Conservation (phyloP, 2,888 invertebrate species). For the Neoaliturus tenellus region DNA sequence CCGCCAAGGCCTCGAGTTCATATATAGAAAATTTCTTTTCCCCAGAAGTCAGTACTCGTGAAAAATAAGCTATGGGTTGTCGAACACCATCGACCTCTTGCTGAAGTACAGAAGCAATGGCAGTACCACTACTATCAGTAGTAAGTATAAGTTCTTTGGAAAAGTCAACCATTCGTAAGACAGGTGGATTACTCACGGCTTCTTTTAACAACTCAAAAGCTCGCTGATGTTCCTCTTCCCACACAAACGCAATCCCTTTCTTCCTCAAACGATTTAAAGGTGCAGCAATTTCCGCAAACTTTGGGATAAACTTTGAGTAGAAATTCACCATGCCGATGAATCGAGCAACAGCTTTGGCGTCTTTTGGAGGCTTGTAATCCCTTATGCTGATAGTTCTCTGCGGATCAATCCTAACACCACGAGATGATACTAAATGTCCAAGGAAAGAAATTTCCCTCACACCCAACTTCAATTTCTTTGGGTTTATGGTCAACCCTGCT, state of each 20-base stretch:
- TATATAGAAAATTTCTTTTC: background rate
- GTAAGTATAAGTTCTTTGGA: background rate
- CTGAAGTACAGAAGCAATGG: background rate
- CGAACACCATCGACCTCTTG: background rate
- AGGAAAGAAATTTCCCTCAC: slow-evolving; percentile 50
- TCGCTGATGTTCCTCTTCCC: background rate
- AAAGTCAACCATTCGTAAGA: slow-evolving; percentile 54
- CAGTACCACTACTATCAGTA: background rate
- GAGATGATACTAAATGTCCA: slow-evolving; percentile 54
- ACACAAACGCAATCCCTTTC: background rate
- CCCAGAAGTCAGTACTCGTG: background rate
- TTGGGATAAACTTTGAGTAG: slow-evolving; percentile 66
- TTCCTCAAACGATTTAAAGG: background rate
- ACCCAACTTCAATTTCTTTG: slow-evolving; percentile 57
- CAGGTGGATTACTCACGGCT: background rate
- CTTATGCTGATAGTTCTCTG: slow-evolving; percentile 55
- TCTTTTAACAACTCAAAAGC: slow-evolving; percentile 47
- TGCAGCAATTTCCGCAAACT: slow-evolving; percentile 52
- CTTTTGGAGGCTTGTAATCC: slow-evolving; percentile 57
- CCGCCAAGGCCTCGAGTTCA: slow-evolving; percentile 9
- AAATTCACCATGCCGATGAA: slow-evolving; percentile 66
- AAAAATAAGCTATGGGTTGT: background rate
- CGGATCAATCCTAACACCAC: slow-evolving; percentile 58
- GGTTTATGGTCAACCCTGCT: slow-evolving; percentile 64
- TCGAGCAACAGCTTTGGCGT: slow-evolving; percentile 59